Base-by-base conservation (phyloP, 2,888 invertebrate species). In the Himalopsyche tibetana region DNA sequence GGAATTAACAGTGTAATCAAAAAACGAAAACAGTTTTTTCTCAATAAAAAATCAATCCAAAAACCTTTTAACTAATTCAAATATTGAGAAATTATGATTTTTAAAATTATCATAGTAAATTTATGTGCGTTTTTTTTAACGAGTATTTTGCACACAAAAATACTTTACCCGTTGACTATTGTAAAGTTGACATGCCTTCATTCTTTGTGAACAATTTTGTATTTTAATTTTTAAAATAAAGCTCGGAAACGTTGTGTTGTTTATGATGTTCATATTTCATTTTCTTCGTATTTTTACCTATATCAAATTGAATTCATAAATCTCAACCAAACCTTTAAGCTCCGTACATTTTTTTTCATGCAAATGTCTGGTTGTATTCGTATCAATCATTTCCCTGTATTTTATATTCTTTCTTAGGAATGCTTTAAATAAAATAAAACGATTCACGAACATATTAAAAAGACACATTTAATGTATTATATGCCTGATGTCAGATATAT, bases 251-350 rank as follows among this genome's bases (percentile, higher is more conserved):
- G 56, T 45, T 55, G 55, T 82, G 85, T 85, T 85, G 85, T 85
- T 85, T 83, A 85, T 83, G 85, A 42, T 55, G 79, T 51, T 42
- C 85, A 85, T 85, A 85, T 85, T 85, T 85, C 74, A 85, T 80
- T 36, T 74, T 80, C 55, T 55, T 40, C 51, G 38, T 74, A 17
- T 51, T 42, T 82, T 40, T 85, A 85, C 55, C 19, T 85, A 42
- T 80, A 85, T 83, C 82, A 85, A 83, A 85, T 82, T 85, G 85
- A 85, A 85, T 82, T 40, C 85, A 83, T 85, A 85, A 85, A 85
- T 85, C 85, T 85, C 74, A 51, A 85, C 74, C 55, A 40, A 85
- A 85, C 51, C 69, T 82, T 82, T 82, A 56, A 82, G 82, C 51
- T 40, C 51, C 28, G 19, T 19, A 8, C 63, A 82, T 55, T 74